Conservation (phyloP, 2,113 vertebrate species). For the Gavialis gangeticus region DNA sequence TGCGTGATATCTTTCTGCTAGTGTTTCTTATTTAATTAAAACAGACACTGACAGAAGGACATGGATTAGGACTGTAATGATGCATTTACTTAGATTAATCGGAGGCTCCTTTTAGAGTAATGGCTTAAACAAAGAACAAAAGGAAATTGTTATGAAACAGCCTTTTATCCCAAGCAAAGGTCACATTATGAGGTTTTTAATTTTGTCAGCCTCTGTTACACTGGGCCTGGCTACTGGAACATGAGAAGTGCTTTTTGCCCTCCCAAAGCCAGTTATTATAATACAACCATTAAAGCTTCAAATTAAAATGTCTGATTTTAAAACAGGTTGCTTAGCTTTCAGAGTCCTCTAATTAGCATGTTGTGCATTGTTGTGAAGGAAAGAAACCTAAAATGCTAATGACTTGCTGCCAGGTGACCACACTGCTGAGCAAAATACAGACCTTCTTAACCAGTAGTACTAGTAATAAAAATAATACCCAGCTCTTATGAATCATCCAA, state of each 20-base stretch:
- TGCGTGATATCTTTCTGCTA: conserved; percentile 86
- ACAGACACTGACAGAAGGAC: conserved; percentile 94
- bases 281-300: conserved; percentile 85
- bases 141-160: conserved; percentile 89
- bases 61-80: conserved; percentile 92
- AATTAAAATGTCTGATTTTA: conserved; percentile 85
- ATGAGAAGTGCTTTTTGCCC: conserved; percentile 74
- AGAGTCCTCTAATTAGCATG: conserved; percentile 86
- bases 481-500: conserved; percentile 68
- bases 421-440: conserved; percentile 75
- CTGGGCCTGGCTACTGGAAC: conserved; percentile 77
- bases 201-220: conserved; percentile 84
- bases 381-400: conserved; percentile 84
- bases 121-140: conserved; percentile 90
- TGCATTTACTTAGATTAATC: conserved; percentile 95
- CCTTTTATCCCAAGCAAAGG: conserved; percentile 89
- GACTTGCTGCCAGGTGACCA: conserved; percentile 83
- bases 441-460: conserved; percentile 65
- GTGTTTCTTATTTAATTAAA: conserved; percentile 95
- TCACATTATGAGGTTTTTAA: conserved; percentile 86
- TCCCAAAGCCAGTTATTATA: conserved; percentile 82
- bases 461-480: neutral
- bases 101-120: conserved; percentile 87
- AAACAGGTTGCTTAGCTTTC: conserved; percentile 88
- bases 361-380: conserved; percentile 81